Percentiles rank a stretch among this genome's conserved stretches.
Conservation (phyloP, 1,140 invertebrate genomes). For the Melipona quadrifasciata region DNA sequence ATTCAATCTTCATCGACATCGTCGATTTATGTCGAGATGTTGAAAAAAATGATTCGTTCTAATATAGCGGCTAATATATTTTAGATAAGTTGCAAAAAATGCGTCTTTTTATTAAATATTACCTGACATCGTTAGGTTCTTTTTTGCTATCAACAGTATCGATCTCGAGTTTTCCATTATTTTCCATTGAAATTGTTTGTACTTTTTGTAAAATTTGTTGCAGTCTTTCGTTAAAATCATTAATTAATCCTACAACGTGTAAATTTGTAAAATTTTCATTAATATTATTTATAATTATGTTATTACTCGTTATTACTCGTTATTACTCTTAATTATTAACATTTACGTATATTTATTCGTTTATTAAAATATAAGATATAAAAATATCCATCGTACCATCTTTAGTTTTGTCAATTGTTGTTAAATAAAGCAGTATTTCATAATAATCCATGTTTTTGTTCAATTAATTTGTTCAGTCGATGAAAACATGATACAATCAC, state of each 20-base stretch:
- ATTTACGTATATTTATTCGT: background rate
- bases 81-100: background rate
- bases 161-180: constrained; percentile 50
- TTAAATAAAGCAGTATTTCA: constrained; percentile 46
- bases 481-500: background rate
- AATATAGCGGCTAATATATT: background rate
- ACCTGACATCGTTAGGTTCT: constrained; percentile 45
- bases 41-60: background rate
- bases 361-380: background rate
- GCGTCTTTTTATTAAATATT: constrained; percentile 19
- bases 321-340: background rate
- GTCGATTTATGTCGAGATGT: background rate
- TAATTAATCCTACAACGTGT: constrained; percentile 28
- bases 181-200: constrained; percentile 48
- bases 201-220: constrained; percentile 47
- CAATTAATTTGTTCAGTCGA: background rate
- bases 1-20: background rate
- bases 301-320: background rate
- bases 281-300: background rate
- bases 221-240: constrained; percentile 56
- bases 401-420: background rate
- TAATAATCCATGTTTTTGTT: constrained; percentile 34
- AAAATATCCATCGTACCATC: constrained; percentile 28
- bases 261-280: background rate
- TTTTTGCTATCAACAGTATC: constrained; percentile 22